Evolutionary conservation across 2,888 invertebrate genomes (phyloP), one percentile per base, ranked within the genome.

Genomic region (Drosophila kuntzei): DNA sequence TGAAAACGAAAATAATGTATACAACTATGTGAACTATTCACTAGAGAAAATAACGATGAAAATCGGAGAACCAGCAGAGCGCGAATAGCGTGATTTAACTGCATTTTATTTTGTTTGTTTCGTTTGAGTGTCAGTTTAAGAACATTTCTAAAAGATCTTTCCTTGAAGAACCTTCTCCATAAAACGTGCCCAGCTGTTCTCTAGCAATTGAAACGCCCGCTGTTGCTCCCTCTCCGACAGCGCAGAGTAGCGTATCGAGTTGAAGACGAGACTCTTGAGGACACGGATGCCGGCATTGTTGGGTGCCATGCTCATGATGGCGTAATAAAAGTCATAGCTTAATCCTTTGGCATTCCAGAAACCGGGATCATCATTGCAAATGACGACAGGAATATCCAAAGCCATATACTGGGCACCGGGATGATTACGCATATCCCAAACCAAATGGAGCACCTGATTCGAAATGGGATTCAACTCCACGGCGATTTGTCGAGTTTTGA

Each of bases 291-390:
- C 95, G 0, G 94, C 93, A 54, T 93, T 91, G 29, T 92, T 91
- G 2, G 94, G 93, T 47, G 94, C 94, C 79, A 95, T 93, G 4
- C 94, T 94, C 93, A 95, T 94, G 74, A 95, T 95, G 1, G 94
- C 94, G 82, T 94, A 93, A 89, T 95, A 95, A 88, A 94, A 95
- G 82, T 95, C 95, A 82, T 95, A 94, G 76, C 94, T 95, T 1
- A 95, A 87, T 0, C 93, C 95, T 37, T 92, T 92, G 0, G 94
- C 93, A 29, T 93, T 93, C 95, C 95, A 95, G 12, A 94, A 92
- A 0, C 94, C 94, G 0, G 95, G 95, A 90, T 95, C 95, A 89
- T 95, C 95, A 65, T 76, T 95, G 20, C 94, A 93, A 39, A 95
- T 93, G 0, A 95, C 94, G 1, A 95, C 89, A 0, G 95, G 95